Base-by-base conservation (phyloP, 53 echinoderm and acorn worm genomes). In the Apostichopus leukothele region DNA sequence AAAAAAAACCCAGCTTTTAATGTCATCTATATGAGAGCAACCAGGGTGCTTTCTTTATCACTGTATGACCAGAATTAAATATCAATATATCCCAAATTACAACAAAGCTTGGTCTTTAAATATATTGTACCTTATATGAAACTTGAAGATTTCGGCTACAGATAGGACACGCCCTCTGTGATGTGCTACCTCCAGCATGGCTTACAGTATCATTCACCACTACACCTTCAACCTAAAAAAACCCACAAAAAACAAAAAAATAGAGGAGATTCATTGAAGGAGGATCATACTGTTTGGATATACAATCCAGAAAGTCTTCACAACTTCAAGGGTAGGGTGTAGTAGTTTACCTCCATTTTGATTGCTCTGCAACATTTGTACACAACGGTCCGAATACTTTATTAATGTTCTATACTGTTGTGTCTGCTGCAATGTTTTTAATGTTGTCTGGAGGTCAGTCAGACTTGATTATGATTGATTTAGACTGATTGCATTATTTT, bases 141-240 rank as follows among this genome's bases (percentile, higher is more conserved):
- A 94, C 90, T 74, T 66, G 51, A 5, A 91, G 88, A 54, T 94
- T 94, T 78, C 92, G 89, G 71, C 94, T 92, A 51, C 94, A 94
- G 11, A 94, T 90, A 2, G 94, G 94, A 67, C 94, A 94, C 1
- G 94, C 94, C 78, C 54, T 88, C 19, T 90, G 84, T 13, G 90
- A 88, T 50, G 91, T 88, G 73, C 90, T 84, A 5, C 60, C 86
- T 51, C 18, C 9, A 53, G 59, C 73, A 68, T 52, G 75, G 60
- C 77, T 90, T 52, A 81, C 88, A 39, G 84, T 60, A 67, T 90
- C 90, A 25, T 11, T 60, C 77, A 88, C 86, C 77, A 88, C 86
- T 57, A 89, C 88, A 76, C 83, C 90, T 74, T 92, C 94, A 76
- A 92, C 75, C 92, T 94, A 55, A 0, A 79, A 14, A 51, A 90